Conservation (phyloP, 1,140 invertebrate species). For the Drosophila orosa region DNA sequence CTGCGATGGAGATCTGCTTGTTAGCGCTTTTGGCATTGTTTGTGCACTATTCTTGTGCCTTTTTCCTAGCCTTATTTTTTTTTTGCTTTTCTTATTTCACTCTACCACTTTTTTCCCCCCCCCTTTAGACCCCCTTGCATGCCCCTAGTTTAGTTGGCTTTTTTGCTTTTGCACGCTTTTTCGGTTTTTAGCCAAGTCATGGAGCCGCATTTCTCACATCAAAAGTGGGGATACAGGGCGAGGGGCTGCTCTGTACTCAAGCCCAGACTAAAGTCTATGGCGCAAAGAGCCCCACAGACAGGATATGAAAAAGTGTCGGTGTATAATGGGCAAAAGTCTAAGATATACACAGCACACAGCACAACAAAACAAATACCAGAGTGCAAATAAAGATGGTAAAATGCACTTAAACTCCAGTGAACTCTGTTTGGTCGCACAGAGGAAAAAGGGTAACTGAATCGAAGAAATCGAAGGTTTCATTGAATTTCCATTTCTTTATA, state of each 20-base stretch:
- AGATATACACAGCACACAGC: conserved; percentile 29
- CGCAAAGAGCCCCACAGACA: conserved; percentile 55
- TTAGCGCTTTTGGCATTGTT: conserved; percentile 65
- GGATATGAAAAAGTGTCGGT: conserved; percentile 81
- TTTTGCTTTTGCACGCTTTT: conserved; percentile 71
- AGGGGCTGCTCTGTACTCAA: conserved; percentile 45
- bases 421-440: conserved; percentile 32
- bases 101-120: neutral
- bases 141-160: conserved; percentile 64
- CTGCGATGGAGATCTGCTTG: conserved; percentile 42
- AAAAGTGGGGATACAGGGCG: conserved; percentile 9
- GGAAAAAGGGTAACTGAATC: conserved; percentile 1
- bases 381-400: conserved; percentile 78
- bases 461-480: neutral
- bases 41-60: conserved; percentile 44
- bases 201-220: conserved; percentile 69
- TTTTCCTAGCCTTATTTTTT: conserved; percentile 1
- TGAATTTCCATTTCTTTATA: neutral
- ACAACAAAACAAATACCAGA: conserved; percentile 70
- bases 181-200: conserved; percentile 79
- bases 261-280: conserved; percentile 45
- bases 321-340: conserved; percentile 66
- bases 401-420: conserved; percentile 80
- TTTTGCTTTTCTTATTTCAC: neutral
- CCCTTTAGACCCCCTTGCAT: conserved; percentile 19